Conservation (phyloP, 2,888 invertebrate species). For the Aproaerema taeniolella region DNA sequence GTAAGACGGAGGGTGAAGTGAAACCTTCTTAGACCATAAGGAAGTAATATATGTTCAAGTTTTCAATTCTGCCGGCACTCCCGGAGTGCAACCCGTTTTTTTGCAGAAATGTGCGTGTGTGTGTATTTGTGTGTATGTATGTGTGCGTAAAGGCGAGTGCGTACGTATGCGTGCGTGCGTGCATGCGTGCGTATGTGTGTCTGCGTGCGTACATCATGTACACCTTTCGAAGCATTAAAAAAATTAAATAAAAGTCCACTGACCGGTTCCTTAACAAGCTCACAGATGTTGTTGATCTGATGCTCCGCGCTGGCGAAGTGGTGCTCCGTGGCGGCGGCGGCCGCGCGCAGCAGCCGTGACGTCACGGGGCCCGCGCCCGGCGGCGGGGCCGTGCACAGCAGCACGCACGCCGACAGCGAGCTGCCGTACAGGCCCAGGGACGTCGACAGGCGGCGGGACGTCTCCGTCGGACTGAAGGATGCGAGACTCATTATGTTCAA, state of each 20-base stretch:
- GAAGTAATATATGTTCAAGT: too few species aligned
- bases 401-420: conserved; percentile 91
- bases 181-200: too few species aligned
- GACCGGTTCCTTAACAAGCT: conserved; percentile 77
- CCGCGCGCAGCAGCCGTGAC: conserved; percentile 81
- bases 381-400: conserved; percentile 81
- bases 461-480: conserved; percentile 35
- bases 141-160: too few species aligned
- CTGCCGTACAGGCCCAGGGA: conserved; percentile 95
- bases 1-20: too few species aligned
- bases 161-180: too few species aligned
- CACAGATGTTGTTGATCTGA: conserved; percentile 86
- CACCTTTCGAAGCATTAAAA: background rate
- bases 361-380: conserved; percentile 39
- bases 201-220: too few species aligned
- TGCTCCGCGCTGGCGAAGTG: conserved; percentile 93
- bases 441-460: conserved; percentile 92
- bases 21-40: too few species aligned
- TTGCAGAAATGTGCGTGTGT: too few species aligned
- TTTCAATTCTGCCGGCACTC: too few species aligned
- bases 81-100: too few species aligned
- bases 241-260: background rate
- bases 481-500: background rate
- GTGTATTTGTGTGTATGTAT: too few species aligned
- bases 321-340: conserved; percentile 84